Percentiles rank a stretch among this genome's conserved stretches.
These are phyloP conservation scores for Aporophyla lueneburgensis DNA, from an alignment of 2,888 invertebrate genomes.

Conservation along the genomic window DNA sequence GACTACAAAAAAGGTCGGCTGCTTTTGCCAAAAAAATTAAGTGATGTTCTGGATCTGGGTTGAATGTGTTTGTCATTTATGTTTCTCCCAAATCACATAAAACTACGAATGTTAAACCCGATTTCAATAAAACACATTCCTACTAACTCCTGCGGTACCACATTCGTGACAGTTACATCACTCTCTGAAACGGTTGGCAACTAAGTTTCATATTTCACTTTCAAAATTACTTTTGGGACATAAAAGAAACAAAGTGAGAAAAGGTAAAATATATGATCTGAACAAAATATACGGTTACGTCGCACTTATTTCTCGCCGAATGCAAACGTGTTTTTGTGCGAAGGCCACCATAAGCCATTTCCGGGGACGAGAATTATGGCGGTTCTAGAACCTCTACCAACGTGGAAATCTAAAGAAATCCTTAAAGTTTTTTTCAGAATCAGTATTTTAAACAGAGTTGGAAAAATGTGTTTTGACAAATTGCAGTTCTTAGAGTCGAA, in stretches of 20 bases:
- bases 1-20: not conserved
- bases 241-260: constrained; percentile 51
- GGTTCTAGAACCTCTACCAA: constrained; percentile 34
- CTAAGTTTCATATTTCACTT: constrained; percentile 48
- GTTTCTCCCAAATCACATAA: constrained; percentile 28
- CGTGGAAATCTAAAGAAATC: constrained; percentile 38
- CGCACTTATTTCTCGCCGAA: constrained; percentile 45
- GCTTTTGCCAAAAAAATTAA: constrained; percentile 14
- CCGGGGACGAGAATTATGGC: constrained; percentile 41
- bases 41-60: constrained; percentile 16
- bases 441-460: constrained; percentile 45
- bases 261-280: constrained; percentile 47
- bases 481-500: constrained; percentile 49
- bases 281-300: constrained; percentile 46
- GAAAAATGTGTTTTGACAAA: constrained; percentile 48
- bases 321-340: constrained; percentile 52
- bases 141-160: not conserved
- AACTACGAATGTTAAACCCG: constrained; percentile 36
- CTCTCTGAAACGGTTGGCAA: constrained; percentile 23
- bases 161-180: constrained; percentile 28
- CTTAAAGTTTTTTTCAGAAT: constrained; percentile 36
- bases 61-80: constrained; percentile 34
- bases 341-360: constrained; percentile 48
- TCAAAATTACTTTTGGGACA: constrained; percentile 38
- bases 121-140: constrained; percentile 45